Evolutionary conservation across 2,113 vertebrate genomes (phyloP), one percentile per base, ranked within the genome.

Genomic region (Lonchura striata): DNA sequence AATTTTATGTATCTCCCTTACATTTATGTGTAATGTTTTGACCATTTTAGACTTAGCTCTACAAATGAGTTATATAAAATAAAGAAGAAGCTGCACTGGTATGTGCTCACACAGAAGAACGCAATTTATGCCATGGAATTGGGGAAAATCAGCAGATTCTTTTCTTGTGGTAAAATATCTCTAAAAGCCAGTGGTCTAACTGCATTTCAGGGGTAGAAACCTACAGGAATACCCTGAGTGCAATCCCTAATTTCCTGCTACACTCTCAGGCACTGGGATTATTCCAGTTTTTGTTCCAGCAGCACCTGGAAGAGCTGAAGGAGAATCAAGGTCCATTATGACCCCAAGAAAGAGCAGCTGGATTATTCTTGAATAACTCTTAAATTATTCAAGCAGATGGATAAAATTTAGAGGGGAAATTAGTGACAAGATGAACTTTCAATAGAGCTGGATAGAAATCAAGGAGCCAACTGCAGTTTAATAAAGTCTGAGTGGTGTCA

Each of bases 1-100:
- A 81, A 94, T 93, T 95, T 90, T 83, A 75, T 88, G 31, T 90
- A 90, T 66, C 60, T 78, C 49, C 44, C 76, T 80, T 56, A 47
- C 39, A 68, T 76, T 49, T 46, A 24, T 54, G 35, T 74, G 83
- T 30, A 91, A 81, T 82, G 49, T 80, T 94, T 56, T 47, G 64
- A 78, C 33, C 60, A 52, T 60, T 90, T 88, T 31, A 53, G 27
- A 72, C 44, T 91, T 49, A 46, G 31, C 23, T 71, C 56, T 87
- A 85, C 87, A 93, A 87, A 94, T 91, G 46, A 87, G 61, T 90
- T 94, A 44, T 86, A 57, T 46, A 59, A 76, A 71, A 39, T 59
- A 69, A 52, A 71, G 33, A 66, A 56, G 82, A n/a, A 71, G 77
- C 61, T 83, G 56, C 68, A 8, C 31, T 41, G 47, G n/a, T 17